A percentile compares a stretch with the other conserved stretches of the same genome.
These are phyloP conservation scores for Drosophila sproati DNA, from an alignment of 1,140 invertebrate genomes.

Conservation along the genomic window DNA sequence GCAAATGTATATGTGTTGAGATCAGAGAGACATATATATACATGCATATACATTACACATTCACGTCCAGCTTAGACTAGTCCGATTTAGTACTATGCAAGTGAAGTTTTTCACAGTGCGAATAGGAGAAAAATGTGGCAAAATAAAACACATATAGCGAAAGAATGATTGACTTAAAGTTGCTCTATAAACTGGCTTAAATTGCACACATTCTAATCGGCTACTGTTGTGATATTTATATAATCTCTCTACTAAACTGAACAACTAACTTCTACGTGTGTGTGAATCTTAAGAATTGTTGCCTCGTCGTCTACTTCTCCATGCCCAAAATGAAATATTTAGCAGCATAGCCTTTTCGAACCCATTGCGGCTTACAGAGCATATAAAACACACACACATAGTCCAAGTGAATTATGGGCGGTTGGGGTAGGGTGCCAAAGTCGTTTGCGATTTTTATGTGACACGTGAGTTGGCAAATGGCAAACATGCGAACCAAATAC, in stretches of 20 bases:
- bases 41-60: background rate
- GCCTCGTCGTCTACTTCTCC: too few relatives aligned
- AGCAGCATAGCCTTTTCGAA: background rate
- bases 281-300: too few relatives aligned
- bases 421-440: conserved; percentile 27
- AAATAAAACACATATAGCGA: conserved; percentile 17
- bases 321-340: too few relatives aligned
- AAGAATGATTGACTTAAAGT: background rate
- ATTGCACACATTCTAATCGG: background rate
- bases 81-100: conserved; percentile 23
- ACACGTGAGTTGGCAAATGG: conserved; percentile 51
- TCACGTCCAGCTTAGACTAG: conserved; percentile 15
- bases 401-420: background rate
- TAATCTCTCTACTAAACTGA: too few relatives aligned
- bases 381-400: conserved; percentile 11
- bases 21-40: background rate
- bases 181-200: conserved; percentile 7
- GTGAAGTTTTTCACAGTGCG: conserved; percentile 42
- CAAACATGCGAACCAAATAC: conserved; percentile 51
- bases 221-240: too few relatives aligned
- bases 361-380: conserved; percentile 1
- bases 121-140: conserved; percentile 65
- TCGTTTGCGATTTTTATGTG: conserved; percentile 61
- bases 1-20: background rate
- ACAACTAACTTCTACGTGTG: too few relatives aligned